Conservation (phyloP, 2,888 invertebrate species). For the Mimas tiliae region DNA sequence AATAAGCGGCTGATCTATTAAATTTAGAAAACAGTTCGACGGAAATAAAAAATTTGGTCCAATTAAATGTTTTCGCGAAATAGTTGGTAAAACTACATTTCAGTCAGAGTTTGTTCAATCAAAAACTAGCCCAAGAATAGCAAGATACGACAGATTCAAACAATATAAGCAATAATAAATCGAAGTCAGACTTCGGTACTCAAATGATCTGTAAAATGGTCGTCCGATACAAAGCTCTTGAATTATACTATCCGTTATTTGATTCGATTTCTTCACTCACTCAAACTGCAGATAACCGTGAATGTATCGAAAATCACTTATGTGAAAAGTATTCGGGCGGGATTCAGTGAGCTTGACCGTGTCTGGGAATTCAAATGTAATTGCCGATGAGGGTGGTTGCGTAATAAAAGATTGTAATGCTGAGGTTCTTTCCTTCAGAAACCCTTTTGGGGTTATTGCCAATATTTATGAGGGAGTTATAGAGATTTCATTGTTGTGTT, state of each 20-base stretch:
- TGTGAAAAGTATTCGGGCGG: conserved; percentile 38
- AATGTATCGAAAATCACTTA: conserved; percentile 50
- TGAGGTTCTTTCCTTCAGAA: not conserved
- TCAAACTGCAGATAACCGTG: conserved; percentile 46
- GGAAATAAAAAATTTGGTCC: too few species aligned
- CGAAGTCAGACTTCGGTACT: conserved; percentile 39
- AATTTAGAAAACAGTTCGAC: too few species aligned
- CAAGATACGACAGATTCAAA: conserved; percentile 26
- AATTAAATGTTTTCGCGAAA: too few species aligned
- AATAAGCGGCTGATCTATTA: too few species aligned
- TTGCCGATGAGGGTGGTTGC: not conserved
- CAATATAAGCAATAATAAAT: conserved; percentile 46
- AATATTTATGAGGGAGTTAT: not conserved
- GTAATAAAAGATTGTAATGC: conserved; percentile 2
- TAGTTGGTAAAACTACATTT: not conserved
- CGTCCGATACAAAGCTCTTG: conserved; percentile 55
- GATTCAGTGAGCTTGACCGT: conserved; percentile 25
- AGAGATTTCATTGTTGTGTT: not conserved
- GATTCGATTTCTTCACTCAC: conserved; percentile 49
- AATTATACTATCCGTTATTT: conserved; percentile 60
- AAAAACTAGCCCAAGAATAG: not conserved
- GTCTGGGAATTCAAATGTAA: conserved; percentile 20
- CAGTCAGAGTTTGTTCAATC: not conserved
- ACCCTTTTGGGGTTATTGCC: not conserved
- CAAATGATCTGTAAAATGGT: conserved; percentile 62